Base-by-base conservation (phyloP, 35 echinoderm and acorn worm genomes). In the Chiridota heheva region DNA sequence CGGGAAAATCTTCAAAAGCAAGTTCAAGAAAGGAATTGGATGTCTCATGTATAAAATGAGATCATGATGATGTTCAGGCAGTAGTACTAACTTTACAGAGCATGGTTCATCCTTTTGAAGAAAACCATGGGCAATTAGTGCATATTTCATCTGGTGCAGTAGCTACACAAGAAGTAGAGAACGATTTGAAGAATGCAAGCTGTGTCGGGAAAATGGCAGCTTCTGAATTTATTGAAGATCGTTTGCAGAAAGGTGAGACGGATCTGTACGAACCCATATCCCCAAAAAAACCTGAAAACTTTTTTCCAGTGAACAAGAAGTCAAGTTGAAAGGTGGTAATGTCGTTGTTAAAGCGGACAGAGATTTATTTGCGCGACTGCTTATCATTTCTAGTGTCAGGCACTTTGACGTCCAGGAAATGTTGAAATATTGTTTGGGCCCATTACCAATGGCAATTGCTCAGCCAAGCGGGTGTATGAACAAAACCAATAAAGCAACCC, bases 101-200 rank as follows among this genome's bases (percentile, higher is more conserved):
- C 59, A 72, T 86, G 74, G 26, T 64, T 28, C 60, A 91, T 80
- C 81, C 71, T 12, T 86, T 87, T 70, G 82, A 69, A 26, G 44
- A 38, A 3, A 58, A 84, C 42, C 29, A 39, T 12, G 34, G 56
- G 7, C 42, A 75, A 25, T 63, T 85, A 20, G 43, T 90, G 2
- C 69, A 85, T 32, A 66, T 85, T 68, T 77, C 63, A 35, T 75
- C 88, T 56, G 70, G 80, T 44, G 72, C 66, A 1, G 58, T 62
- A 25, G 71, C 73, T 1, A 43, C 32, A 49, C 74, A 79, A 42
- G 43, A 5, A 25, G 75, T 61, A 40, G 42, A 15, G 8, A 38
- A n/a, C 8, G 80, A 77, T 37, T 27, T 76, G 4, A n/a, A 76
- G 25, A 26, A 33, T 33, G 80, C 87, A 20, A 24, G 67, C 13